Percentiles rank a stretch among this genome's conserved stretches.
phyloP scores from a whole-genome alignment of 2,888 invertebrate genomes.

The Ophonus ardosiacus region DNA sequence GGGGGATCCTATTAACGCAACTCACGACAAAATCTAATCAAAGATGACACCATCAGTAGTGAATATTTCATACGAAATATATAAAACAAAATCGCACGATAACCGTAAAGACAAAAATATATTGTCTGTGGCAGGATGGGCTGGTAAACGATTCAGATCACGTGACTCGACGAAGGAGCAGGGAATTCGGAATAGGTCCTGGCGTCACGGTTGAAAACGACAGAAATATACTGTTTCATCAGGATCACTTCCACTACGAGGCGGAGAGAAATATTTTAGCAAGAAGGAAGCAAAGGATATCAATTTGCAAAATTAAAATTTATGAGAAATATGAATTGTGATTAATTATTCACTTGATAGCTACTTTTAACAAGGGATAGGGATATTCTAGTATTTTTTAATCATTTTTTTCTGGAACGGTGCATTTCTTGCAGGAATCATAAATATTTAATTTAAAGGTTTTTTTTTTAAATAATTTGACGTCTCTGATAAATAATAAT shows the following conservation, averaged over 20 bases:
- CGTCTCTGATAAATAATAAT: too few species aligned
- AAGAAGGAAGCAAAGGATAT: neutral
- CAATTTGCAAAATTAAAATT: neutral
- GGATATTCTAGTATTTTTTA: too few species aligned
- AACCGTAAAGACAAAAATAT: conserved; percentile 11
- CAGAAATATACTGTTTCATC: conserved; percentile 12
- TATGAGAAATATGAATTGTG: neutral
- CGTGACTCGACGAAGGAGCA: neutral
- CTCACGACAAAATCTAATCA: neutral
- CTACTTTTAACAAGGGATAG: too few species aligned
- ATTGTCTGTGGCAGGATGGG: neutral
- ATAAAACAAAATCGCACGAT: neutral
- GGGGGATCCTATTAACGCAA: neutral
- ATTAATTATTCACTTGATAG: neutral
- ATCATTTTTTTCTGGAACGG: too few species aligned
- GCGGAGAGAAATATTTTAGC: neutral
- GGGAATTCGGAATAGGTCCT: conserved; percentile 2
- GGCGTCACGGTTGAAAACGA: neutral
- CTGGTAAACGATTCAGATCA: neutral
- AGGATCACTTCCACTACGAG: neutral
- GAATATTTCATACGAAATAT: neutral
- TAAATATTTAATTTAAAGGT: too few species aligned
- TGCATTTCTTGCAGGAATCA: too few species aligned
- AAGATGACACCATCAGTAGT: neutral
- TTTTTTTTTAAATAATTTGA: too few species aligned